These are phyloP conservation scores for Dasypolia templi DNA, from an alignment of 2,888 invertebrate species.

Conservation along the genomic window DNA sequence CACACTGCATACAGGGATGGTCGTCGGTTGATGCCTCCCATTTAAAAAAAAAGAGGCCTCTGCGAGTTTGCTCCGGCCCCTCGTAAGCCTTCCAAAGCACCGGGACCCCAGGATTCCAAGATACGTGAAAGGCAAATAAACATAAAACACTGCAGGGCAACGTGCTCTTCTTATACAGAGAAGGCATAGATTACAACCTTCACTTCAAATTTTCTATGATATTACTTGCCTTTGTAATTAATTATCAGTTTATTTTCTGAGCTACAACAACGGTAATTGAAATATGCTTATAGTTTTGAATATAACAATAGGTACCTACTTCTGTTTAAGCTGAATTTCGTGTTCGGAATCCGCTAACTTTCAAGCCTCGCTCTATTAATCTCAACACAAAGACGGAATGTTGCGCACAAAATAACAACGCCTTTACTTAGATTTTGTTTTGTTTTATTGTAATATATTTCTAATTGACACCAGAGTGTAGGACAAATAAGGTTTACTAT, in stretches of 20 bases:
- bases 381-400: constrained; percentile 14
- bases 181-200: too few relatives aligned
- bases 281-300: not conserved
- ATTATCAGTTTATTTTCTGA: too few relatives aligned
- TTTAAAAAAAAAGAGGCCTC: too few relatives aligned
- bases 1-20: too few relatives aligned
- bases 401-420: constrained; percentile 6
- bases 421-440: constrained; percentile 7
- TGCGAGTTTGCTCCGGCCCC: too few relatives aligned
- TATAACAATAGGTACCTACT: not conserved
- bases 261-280: not conserved
- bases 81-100: too few relatives aligned
- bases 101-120: too few relatives aligned
- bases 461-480: constrained; percentile 22
- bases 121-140: too few relatives aligned
- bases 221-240: not conserved
- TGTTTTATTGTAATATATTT: not conserved
- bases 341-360: constrained; percentile 7
- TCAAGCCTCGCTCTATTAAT: constrained; percentile 19
- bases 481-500: not conserved
- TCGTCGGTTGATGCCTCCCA: too few relatives aligned
- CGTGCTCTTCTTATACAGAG: not conserved
- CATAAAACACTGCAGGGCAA: not conserved
- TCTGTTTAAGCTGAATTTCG: not conserved
- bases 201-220: not conserved